Percentiles rank a stretch among this genome's conserved stretches.
Conservation (phyloP, 1,140 invertebrate species). For the Ceratina calcarata region DNA sequence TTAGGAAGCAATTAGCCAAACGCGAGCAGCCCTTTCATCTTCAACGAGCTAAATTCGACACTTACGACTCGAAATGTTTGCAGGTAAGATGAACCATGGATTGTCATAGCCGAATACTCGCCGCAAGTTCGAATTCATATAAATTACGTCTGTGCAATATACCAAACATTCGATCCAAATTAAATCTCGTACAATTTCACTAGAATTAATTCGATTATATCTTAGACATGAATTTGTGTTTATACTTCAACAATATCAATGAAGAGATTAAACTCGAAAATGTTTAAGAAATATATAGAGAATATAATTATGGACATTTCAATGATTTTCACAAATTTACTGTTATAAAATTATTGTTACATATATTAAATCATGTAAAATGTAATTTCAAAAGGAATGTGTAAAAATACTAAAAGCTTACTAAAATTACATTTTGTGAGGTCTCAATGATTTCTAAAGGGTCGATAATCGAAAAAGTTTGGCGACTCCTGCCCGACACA, state of each 20-base stretch:
- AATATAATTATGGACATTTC: too few relatives aligned
- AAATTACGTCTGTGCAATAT: neutral
- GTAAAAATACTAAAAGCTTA: neutral
- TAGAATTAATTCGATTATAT: too few relatives aligned
- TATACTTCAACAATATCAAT: too few relatives aligned
- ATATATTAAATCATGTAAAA: too few relatives aligned
- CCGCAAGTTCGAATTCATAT: neutral
- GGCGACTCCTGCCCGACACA: too few relatives aligned
- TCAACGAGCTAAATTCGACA: constrained; percentile 30
- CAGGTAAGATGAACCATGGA: constrained; percentile 28
- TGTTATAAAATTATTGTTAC: too few relatives aligned
- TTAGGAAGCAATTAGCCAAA: constrained; percentile 56
- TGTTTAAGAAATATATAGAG: too few relatives aligned
- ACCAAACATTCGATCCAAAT: neutral
- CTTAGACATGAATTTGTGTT: too few relatives aligned
- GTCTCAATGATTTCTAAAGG: too few relatives aligned
- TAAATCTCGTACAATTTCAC: neutral
- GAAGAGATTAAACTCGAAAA: too few relatives aligned
- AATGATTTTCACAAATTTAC: too few relatives aligned
- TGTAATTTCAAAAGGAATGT: neutral
- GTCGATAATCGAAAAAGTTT: too few relatives aligned
- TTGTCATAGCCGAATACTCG: neutral
- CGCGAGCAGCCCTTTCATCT: constrained; percentile 51
- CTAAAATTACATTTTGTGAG: neutral
- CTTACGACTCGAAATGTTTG: constrained; percentile 31